phyloP scores from a whole-genome alignment of 2,113 vertebrate species.

The Alethe castanea region DNA sequence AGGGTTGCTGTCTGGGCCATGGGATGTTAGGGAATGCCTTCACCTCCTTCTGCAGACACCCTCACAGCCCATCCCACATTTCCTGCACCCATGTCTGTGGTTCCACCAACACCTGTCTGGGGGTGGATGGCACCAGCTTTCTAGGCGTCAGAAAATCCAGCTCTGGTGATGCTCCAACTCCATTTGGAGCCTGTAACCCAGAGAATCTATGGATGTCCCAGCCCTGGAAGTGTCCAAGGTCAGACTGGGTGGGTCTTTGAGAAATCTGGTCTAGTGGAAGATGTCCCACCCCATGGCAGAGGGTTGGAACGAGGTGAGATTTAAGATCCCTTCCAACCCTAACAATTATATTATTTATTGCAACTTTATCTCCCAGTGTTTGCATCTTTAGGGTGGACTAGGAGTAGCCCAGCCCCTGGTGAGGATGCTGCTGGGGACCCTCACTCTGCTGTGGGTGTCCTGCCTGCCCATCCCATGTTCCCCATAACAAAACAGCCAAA shows the following conservation, averaged over 20 bases:
- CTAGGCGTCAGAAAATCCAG: background rate
- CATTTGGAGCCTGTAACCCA: background rate
- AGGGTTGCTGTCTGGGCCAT: background rate
- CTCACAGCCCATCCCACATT: background rate
- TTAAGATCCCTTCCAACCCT: background rate
- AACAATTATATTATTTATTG: background rate
- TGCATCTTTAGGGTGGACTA: background rate
- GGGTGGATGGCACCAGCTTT: background rate
- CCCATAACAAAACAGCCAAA: background rate
- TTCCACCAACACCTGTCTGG: fast-evolving
- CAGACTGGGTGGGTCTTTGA: background rate
- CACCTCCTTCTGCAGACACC: background rate
- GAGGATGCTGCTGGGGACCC: background rate
- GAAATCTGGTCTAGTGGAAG: background rate
- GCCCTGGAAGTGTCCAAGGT: background rate
- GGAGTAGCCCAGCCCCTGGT: background rate
- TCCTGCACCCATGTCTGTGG: fast-evolving
- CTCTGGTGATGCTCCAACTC: background rate
- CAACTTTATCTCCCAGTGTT: background rate
- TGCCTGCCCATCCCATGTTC: fast-evolving
- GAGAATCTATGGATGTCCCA: background rate
- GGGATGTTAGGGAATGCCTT: background rate
- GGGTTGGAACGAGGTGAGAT: background rate
- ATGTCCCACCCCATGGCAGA: background rate
- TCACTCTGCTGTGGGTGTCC: background rate